Base-by-base conservation (phyloP, 2,113 vertebrate species). In the Pithys albifrons region DNA sequence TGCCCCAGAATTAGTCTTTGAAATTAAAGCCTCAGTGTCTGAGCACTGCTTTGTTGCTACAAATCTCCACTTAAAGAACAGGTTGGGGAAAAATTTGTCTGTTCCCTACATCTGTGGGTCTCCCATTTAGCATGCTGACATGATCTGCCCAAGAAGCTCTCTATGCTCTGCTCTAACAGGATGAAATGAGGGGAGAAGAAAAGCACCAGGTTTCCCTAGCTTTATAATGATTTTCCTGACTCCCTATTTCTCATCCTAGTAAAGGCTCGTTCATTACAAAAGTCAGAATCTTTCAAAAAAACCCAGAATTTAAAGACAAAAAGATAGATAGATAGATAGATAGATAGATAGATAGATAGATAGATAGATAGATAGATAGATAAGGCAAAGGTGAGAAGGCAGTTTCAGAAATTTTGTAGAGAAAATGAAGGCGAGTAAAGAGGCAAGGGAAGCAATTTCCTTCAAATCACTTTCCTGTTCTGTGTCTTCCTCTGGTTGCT, bases 71-170 rank as follows among this genome's bases (percentile, higher is more conserved):
- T 67, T 71, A 41, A 27, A 25, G 54, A 81, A 45, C 3, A 33
- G 20, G 37, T 14, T 33, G 4, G 54, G 66, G 62, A 13, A 64
- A 67, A 67, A 28, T 52, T 25, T 67, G 28, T 23, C 48, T 62
- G 28, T 49, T 59, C 12, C 19, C 22, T 39, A 19, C 22, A 70
- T 39, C 31, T 49, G 16, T 62, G 31, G 14, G 31, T 18, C 12
- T 20, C 9, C 1, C 27, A 9, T 14, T 35, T 22, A 31, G 9
- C 9, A n/a, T 1, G 1, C 18, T 31, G 49, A 7, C 3, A 2
- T 43, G 43, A 10, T 41, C 14, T 52, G 27, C 39, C 33, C 54
- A 65, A 9, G 22, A 15, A 49, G 39, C 10, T 35, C 31, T 58
- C 27, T 27, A 31, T 12, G 25, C 54, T 75, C 39, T 67, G 23